A percentile compares a stretch with the other conserved stretches of the same genome.
Evolutionary conservation across 2,113 vertebrate species (phyloP).

Genomic region (Coreoperca whiteheadi): DNA sequence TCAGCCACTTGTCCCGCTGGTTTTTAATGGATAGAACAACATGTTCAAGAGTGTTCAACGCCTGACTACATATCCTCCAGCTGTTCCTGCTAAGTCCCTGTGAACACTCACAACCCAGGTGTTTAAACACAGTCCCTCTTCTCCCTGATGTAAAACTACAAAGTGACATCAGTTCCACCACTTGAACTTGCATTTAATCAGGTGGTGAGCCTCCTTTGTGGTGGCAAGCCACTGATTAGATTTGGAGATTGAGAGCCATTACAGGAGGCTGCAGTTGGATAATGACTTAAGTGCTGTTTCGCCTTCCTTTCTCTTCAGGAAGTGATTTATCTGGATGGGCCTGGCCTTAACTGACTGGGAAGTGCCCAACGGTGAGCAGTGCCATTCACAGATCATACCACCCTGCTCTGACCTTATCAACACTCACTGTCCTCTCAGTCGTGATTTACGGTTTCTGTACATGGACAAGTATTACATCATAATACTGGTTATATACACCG

Average conservation of each 20-base stretch:
- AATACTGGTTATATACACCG: background rate
- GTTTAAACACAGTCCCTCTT: constrained; percentile 51
- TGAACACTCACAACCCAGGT: constrained; percentile 38
- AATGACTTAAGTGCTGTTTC: constrained; percentile 79
- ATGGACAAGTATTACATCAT: constrained; percentile 15
- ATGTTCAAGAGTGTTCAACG: constrained; percentile 9
- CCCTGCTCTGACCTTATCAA: constrained; percentile 52
- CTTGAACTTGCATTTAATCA: constrained; percentile 77
- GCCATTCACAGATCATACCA: constrained; percentile 59
- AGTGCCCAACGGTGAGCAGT: constrained; percentile 37
- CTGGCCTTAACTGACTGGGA: constrained; percentile 50
- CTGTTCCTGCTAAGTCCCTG: constrained; percentile 2
- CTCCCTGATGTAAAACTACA: constrained; percentile 42
- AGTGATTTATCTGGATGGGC: constrained; percentile 74
- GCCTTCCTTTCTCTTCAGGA: constrained; percentile 73
- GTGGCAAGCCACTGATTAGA: constrained; percentile 77
- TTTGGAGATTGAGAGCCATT: constrained; percentile 76
- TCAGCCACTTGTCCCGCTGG: background rate
- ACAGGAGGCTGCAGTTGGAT: constrained; percentile 65
- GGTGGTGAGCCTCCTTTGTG: constrained; percentile 61
- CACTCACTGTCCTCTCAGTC: constrained; percentile 13
- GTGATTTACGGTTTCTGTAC: constrained; percentile 28
- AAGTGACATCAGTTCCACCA: constrained; percentile 54
- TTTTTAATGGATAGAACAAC: constrained; percentile 10
- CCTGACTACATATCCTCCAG: constrained; percentile 22